Evolutionary conservation across 2,797 vertebrate genomes (phyloP), one percentile per base, ranked within the genome.

Genomic region (Leptodactylus fallax): DNA sequence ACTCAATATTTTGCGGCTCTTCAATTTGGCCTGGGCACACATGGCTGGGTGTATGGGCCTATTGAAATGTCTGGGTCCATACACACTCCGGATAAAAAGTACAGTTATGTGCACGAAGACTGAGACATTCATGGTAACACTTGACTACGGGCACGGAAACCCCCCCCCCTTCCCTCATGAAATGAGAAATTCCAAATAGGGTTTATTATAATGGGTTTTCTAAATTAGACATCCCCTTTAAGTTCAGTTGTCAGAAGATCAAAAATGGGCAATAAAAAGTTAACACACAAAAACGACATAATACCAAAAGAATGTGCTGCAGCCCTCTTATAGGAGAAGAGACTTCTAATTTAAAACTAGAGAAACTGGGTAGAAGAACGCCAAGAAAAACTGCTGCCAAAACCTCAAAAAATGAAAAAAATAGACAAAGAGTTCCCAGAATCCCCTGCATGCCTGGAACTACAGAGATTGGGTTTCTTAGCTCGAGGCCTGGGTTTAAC

Each of bases 321-420:
- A 79, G 78, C 55, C 78, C 55, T 80, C 27, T 23, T 23, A 60
- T 53, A 58, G 6, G 17, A 60, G 71, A 61, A 63, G 11, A 85
- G 23, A 65, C 23, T 25, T 86, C 63, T 80, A 86, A 86, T 79
- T 79, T 53, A 67, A 65, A 86, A 86, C 74, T 79, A 12, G 47
- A 67, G 25, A 79, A 71, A 79, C 27, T 19, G 16, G 21, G 61
- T 53, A 53, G 60, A 79, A 21, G 25, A 71, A 55, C 17, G 77
- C 85, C 85, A 79, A 69, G 21, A 78, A 56, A 67, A 69, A 67
- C 60, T 13, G 12, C 23, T 86, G 78, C 63, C 65, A 80, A 86
- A 86, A 71, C 85, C 63, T 63, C 67, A 69, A 86, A 77, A 47
- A 17, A 23, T 7, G 49, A 47, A 63, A 47, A 63, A 6, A 61